phyloP scores from a whole-genome alignment of 2,888 invertebrate genomes.

The Octonoba sinensis region DNA sequence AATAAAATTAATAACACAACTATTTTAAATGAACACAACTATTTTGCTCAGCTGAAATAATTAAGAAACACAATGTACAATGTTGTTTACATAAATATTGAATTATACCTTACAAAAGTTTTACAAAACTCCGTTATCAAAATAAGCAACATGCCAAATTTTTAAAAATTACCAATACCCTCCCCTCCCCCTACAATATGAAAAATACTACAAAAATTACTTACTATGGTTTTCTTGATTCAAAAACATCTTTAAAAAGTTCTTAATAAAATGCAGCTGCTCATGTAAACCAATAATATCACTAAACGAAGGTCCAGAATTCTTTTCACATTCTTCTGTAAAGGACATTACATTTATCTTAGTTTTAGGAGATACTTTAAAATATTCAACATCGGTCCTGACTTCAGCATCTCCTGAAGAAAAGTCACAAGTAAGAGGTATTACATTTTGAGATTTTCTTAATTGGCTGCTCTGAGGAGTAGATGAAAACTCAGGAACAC shows the following conservation, averaged over 20 bases:
- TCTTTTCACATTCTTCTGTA: not conserved
- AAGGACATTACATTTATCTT: no score
- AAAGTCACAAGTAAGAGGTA: not conserved
- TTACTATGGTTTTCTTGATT: not conserved
- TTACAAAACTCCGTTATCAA: no score
- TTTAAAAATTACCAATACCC: not conserved
- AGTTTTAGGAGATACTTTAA: no score
- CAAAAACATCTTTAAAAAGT: conserved; percentile 15
- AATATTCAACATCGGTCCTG: not conserved
- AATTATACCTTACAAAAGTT: not conserved
- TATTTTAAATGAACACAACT: no score
- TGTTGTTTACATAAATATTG: not conserved
- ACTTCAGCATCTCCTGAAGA: not conserved
- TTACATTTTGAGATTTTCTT: no score
- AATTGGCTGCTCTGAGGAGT: no score
- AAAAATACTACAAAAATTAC: not conserved
- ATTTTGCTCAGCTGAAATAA: no score
- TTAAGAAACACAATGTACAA: no score
- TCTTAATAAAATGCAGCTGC: conserved; percentile 8
- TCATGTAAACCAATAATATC: conserved; percentile 17
- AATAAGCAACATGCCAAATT: no score
- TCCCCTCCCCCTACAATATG: not conserved
- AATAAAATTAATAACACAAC: no score
- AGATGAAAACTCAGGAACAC: no score
- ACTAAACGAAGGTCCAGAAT: not conserved